A percentile compares a stretch with the other conserved stretches of the same genome.
These are phyloP conservation scores for Cantharis lateralis DNA, from an alignment of 2,888 invertebrate genomes.

Conservation along the genomic window DNA sequence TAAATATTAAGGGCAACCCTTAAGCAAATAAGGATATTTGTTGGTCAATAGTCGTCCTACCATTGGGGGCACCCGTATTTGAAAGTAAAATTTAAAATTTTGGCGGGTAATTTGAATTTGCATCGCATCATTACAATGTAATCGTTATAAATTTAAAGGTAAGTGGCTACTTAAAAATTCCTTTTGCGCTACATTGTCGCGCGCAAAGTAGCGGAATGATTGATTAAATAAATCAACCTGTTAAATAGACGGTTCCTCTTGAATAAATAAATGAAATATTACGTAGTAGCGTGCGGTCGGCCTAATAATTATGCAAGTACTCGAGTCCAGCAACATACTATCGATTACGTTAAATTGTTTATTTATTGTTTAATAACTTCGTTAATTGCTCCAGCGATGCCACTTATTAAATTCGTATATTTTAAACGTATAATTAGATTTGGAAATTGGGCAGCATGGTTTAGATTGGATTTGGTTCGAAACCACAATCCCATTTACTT, in stretches of 20 bases:
- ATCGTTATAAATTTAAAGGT: no score
- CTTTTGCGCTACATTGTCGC: no score
- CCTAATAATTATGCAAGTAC: neutral
- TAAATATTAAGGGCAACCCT: no score
- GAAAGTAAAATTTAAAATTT: no score
- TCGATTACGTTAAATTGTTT: neutral
- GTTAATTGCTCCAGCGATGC: neutral
- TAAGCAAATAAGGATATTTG: no score
- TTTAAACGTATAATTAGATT: neutral
- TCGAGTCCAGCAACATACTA: neutral
- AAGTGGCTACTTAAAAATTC: no score
- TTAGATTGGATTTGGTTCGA: conserved; percentile 2
- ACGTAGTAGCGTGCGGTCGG: neutral
- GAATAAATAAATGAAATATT: neutral
- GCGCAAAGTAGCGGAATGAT: neutral
- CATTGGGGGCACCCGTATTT: no score
- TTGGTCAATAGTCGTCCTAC: no score
- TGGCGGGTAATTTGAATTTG: no score
- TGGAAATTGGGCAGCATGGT: neutral
- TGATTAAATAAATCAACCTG: neutral
- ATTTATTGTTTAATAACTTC: neutral
- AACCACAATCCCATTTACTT: conserved; percentile 4
- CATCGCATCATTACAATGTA: no score
- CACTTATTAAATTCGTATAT: conserved; percentile 1
- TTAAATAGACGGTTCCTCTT: neutral